These are phyloP conservation scores for Dromas ardeola DNA, from an alignment of 2,113 vertebrate species.

Conservation along the genomic window DNA sequence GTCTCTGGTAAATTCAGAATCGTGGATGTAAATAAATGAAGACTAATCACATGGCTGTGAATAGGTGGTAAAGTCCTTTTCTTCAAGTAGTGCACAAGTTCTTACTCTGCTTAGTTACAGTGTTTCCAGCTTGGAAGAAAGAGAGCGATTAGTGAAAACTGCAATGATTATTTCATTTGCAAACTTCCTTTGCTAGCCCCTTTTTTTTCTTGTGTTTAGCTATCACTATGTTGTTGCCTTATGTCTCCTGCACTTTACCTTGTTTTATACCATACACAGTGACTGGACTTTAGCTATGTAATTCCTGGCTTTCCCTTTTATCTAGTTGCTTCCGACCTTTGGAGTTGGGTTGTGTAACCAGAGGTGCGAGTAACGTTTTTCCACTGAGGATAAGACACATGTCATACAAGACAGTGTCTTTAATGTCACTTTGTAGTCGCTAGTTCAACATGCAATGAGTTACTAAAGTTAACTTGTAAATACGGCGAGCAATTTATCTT, in stretches of 20 bases:
- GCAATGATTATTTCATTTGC: neutral
- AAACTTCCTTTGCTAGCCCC: neutral
- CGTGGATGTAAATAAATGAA: neutral
- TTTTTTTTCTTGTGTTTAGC: neutral
- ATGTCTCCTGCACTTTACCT: neutral
- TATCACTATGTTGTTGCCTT: neutral
- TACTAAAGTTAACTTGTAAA: slow-evolving; percentile 8
- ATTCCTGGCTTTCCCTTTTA: slow-evolving; percentile 19
- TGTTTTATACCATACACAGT: neutral
- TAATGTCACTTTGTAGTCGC: neutral
- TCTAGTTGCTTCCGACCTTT: neutral
- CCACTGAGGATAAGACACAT: neutral
- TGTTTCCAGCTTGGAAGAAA: neutral
- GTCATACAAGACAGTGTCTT: neutral
- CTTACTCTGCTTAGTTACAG: neutral
- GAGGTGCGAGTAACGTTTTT: neutral
- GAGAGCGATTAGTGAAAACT: neutral
- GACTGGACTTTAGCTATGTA: slow-evolving; percentile 33
- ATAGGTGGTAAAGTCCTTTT: neutral
- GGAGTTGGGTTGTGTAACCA: slow-evolving; percentile 15
- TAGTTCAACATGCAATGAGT: neutral
- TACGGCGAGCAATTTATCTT: neutral
- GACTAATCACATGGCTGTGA: neutral
- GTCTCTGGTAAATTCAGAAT: neutral
- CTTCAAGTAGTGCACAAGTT: neutral